Conservation (phyloP, 2,888 invertebrate genomes). For the Epinotia bilunana region DNA sequence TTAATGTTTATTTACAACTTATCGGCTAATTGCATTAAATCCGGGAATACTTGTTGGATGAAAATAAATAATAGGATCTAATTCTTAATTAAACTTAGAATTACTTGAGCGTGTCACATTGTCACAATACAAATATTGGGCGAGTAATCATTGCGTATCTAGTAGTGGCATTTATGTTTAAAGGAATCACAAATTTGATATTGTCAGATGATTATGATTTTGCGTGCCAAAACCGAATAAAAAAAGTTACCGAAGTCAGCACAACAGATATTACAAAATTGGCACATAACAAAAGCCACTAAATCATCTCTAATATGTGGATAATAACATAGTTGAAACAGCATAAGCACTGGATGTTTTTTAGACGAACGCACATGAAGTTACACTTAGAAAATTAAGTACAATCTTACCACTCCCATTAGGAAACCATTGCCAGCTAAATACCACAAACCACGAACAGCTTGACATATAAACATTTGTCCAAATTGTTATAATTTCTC, state of each 20-base stretch:
- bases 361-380: background rate
- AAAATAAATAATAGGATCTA: conserved; percentile 21
- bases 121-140: background rate
- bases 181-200: too few species aligned
- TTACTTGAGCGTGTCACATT: background rate
- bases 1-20: conserved; percentile 12
- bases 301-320: too few species aligned
- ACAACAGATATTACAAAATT: too few species aligned
- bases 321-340: too few species aligned
- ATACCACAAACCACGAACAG: background rate
- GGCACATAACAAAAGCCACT: too few species aligned
- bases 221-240: too few species aligned
- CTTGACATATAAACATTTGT: background rate
- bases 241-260: too few species aligned
- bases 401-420: background rate
- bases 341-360: too few species aligned
- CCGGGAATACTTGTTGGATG: conserved; percentile 4
- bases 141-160: too few species aligned
- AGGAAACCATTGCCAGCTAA: background rate
- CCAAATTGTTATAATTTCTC: background rate
- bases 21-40: background rate
- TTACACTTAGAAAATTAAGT: background rate
- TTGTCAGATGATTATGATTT: too few species aligned
- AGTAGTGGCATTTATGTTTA: too few species aligned
- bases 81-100: background rate